Evolutionary conservation across 1,140 invertebrate genomes (phyloP).

Genomic region (Achatina immaculata): DNA sequence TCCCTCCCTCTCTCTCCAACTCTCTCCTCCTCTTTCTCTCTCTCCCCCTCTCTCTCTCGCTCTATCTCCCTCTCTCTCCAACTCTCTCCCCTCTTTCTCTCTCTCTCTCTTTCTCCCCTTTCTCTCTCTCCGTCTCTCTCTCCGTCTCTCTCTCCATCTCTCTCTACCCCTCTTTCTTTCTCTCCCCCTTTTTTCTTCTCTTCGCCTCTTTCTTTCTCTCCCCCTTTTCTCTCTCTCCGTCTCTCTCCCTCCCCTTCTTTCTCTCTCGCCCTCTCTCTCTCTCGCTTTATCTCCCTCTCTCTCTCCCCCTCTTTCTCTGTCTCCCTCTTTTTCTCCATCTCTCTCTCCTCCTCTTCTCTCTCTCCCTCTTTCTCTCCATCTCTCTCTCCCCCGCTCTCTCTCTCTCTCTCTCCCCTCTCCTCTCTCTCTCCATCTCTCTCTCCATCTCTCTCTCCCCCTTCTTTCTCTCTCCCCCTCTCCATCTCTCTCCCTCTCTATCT

Average conservation of each 20-base stretch:
- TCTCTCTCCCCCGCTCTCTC: not conserved
- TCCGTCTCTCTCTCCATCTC: conserved; percentile 12
- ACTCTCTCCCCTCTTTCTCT: too few relatives aligned
- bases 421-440: not conserved
- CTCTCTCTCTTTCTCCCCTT: conserved; percentile 11
- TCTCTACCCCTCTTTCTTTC: not conserved
- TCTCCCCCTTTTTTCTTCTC: not conserved
- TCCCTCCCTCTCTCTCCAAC: too few relatives aligned
- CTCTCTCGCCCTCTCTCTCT: not conserved
- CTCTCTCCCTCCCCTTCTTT: not conserved
- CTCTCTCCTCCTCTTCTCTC: not conserved
- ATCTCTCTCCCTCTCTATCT: not conserved
- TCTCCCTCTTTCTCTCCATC: conserved; percentile 1
- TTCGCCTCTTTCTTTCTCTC: not conserved
- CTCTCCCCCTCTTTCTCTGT: not conserved
- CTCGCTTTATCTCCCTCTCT: not conserved
- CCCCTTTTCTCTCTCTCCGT: conserved; percentile 11
- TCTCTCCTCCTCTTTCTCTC: too few relatives aligned
- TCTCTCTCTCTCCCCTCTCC: not conserved
- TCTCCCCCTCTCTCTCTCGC: too few relatives aligned
- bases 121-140: not conserved
- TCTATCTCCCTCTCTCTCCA: too few relatives aligned
- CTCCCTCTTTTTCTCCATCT: not conserved
- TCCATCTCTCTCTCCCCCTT: not conserved
- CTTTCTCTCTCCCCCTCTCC: not conserved